A percentile compares a stretch with the other conserved stretches of the same genome.
Conservation (phyloP, 2,797 vertebrate species). For the Acanthurus leucopareius region DNA sequence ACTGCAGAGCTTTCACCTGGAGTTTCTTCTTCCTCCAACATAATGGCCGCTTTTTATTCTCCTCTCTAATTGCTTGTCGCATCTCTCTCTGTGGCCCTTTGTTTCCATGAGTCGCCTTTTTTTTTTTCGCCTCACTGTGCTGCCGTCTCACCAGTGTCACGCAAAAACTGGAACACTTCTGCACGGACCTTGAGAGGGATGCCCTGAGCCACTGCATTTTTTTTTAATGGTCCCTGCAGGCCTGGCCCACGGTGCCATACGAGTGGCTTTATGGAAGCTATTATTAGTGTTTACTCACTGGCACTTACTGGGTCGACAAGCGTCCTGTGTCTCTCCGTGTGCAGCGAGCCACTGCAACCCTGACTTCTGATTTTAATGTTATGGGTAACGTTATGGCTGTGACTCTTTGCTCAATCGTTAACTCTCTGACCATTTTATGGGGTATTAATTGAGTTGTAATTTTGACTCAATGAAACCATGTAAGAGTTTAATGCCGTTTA, state of each 20-base stretch:
- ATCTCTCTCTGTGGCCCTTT: conserved; percentile 79
- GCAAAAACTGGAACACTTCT: conserved; percentile 57
- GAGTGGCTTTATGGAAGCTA: conserved; percentile 83
- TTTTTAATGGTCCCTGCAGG: conserved; percentile 80
- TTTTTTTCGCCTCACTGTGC: conserved; percentile 67
- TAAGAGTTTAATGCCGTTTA: conserved; percentile 80
- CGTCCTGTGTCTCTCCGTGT: conserved; percentile 71
- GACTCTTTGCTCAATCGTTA: conserved; percentile 83
- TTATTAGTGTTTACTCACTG: conserved; percentile 86
- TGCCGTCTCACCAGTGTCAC: conserved; percentile 66
- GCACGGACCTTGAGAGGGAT: conserved; percentile 60
- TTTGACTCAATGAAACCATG: conserved; percentile 82
- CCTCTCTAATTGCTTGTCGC: conserved; percentile 74
- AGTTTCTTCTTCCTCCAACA: conserved; percentile 46
- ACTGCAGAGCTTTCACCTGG: conserved; percentile 54
- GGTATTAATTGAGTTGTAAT: conserved; percentile 87
- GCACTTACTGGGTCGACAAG: conserved; percentile 76
- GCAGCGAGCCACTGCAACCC: conserved; percentile 72
- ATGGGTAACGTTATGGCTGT: conserved; percentile 80
- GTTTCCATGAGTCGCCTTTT: conserved; percentile 64
- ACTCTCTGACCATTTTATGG: conserved; percentile 84
- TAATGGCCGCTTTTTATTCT: conserved; percentile 70
- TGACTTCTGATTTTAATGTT: conserved; percentile 80
- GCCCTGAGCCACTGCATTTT: conserved; percentile 66
- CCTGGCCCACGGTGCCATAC: conserved; percentile 75